These are phyloP conservation scores for Meteorus colon DNA, from an alignment of 2,888 invertebrate genomes.

Conservation along the genomic window DNA sequence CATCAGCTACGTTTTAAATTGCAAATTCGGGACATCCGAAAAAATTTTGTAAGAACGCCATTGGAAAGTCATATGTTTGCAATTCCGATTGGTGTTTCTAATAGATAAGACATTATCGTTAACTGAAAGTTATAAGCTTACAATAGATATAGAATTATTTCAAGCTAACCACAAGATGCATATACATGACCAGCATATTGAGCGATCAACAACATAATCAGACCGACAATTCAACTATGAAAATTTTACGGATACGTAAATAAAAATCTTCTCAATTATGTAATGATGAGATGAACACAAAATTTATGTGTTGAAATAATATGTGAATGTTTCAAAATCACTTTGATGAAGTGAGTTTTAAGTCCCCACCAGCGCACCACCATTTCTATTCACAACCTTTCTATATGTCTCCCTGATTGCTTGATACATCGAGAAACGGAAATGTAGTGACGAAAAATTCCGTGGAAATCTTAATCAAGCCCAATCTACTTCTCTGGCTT, in stretches of 20 bases:
- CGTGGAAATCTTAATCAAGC: conserved; percentile 25
- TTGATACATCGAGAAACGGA: neutral
- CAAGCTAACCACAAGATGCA: neutral
- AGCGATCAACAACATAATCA: no score
- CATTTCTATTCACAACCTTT: neutral
- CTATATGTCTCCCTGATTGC: neutral
- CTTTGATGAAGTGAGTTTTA: neutral
- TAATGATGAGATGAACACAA: no score
- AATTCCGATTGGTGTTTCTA: neutral
- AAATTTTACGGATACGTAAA: no score
- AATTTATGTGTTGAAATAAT: no score
- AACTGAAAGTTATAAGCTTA: neutral
- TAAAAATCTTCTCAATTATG: no score
- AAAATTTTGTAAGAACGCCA: no score
- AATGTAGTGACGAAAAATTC: conserved; percentile 17
- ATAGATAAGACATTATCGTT: neutral
- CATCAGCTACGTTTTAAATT: no score
- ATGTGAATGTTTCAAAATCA: no score
- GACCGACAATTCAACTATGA: no score
- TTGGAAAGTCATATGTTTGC: neutral
- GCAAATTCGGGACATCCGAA: no score
- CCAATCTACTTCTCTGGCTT: conserved; percentile 1
- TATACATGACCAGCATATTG: neutral
- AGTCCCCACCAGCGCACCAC: neutral
- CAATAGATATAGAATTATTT: neutral